Percentiles rank a stretch among this genome's conserved stretches.
These are phyloP conservation scores for Chionodraco myersi DNA, from an alignment of 2,113 vertebrate species.

Conservation along the genomic window DNA sequence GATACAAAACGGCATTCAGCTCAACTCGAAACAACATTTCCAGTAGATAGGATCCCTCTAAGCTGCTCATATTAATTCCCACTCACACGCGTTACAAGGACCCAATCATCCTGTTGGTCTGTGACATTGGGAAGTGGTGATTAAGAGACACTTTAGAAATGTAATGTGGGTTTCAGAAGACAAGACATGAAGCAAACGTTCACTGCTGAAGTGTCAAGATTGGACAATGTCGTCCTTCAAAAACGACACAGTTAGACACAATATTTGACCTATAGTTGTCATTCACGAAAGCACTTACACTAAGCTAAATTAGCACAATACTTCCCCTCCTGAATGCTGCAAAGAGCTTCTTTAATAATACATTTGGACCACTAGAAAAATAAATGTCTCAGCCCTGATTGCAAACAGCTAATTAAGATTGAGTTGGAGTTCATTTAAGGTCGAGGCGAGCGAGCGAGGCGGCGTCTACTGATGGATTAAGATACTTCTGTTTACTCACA, in stretches of 20 bases:
- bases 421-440: conserved; percentile 39
- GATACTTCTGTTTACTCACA: no score
- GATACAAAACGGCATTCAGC: no score
- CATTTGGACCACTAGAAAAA: neutral
- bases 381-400: neutral
- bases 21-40: no score
- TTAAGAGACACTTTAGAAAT: neutral
- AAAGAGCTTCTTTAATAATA: neutral
- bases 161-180: conserved; percentile 21
- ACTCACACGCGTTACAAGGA: neutral
- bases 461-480: no score
- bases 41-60: conserved; percentile 14
- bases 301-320: no score
- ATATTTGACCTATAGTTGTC: no score
- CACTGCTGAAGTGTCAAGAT: neutral
- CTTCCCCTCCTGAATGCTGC: neutral
- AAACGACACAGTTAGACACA: no score
- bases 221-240: no score
- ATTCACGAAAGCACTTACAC: no score
- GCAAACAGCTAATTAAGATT: conserved; percentile 12
- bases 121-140: neutral
- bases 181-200: conserved; percentile 9
- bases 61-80: conserved; percentile 39
- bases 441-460: neutral
- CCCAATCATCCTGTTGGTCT: neutral